These are phyloP conservation scores for Vidua macroura DNA, from an alignment of 2,113 vertebrate genomes.

Conservation along the genomic window DNA sequence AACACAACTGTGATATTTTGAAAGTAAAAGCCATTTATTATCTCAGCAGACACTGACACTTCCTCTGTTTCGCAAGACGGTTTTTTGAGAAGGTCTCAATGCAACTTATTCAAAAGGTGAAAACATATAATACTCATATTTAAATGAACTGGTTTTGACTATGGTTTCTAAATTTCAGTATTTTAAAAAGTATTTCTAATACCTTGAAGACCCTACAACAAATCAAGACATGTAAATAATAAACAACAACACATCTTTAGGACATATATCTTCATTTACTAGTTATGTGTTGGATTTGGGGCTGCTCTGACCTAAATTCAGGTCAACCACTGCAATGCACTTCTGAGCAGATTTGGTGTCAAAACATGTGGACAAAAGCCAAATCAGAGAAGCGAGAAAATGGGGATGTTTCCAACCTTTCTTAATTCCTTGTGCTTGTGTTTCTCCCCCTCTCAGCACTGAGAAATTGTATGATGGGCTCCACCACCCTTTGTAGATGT, in stretches of 20 bases:
- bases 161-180: not conserved
- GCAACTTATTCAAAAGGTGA: not conserved
- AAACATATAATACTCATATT: not conserved
- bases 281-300: not conserved
- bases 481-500: not conserved
- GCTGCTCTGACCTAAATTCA: not conserved
- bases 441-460: not conserved
- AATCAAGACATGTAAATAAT: not conserved
- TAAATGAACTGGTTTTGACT: not conserved
- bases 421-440: not conserved
- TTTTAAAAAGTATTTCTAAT: not conserved
- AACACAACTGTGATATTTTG: slow-evolving; percentile 69
- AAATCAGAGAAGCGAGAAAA: slow-evolving; percentile 8
- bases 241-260: not conserved
- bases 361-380: not conserved
- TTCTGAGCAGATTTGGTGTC: not conserved
- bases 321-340: not conserved
- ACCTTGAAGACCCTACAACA: not conserved
- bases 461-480: not conserved
- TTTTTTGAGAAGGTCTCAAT: slow-evolving; percentile 47
- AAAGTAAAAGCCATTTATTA: slow-evolving; percentile 70
- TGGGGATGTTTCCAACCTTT: not conserved
- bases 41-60: slow-evolving; percentile 56
- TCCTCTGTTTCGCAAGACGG: slow-evolving; percentile 60
- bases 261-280: not conserved